Evolutionary conservation across 1,140 invertebrate species (phyloP).

Genomic region (Drosophila nasuta): DNA sequence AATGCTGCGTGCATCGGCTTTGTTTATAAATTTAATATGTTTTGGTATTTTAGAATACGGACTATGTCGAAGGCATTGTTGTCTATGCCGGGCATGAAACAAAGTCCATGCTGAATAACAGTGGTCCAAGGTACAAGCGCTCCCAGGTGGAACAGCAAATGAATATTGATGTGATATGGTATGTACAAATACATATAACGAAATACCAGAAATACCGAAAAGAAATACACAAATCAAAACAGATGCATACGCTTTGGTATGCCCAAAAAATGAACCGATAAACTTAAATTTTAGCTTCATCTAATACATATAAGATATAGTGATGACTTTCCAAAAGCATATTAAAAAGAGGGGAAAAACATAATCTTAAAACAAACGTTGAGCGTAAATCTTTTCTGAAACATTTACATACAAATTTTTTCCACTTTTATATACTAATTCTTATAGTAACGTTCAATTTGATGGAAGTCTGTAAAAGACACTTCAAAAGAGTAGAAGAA

Average conservation of each 20-base stretch:
- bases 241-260: not conserved
- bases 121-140: constrained; percentile 97
- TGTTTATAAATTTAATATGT: constrained; percentile 7
- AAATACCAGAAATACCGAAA: not conserved
- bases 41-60: constrained; percentile 84
- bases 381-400: too few relatives aligned
- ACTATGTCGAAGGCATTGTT: constrained; percentile 97
- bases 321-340: too few relatives aligned
- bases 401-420: too few relatives aligned
- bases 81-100: constrained; percentile 99
- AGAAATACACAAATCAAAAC: not conserved
- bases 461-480: too few relatives aligned
- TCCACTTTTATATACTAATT: too few relatives aligned
- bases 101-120: constrained; percentile 99
- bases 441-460: too few relatives aligned
- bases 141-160: constrained; percentile 96
- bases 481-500: too few relatives aligned
- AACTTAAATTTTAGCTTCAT: not conserved
- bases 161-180: constrained; percentile 97
- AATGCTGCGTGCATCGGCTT: not conserved
- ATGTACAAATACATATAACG: constrained; percentile 21
- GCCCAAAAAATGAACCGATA: not conserved
- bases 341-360: too few relatives aligned
- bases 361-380: too few relatives aligned
- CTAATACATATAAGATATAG: not conserved